Conservation (phyloP, 2,113 vertebrate genomes). For the Catagonus wagneri region DNA sequence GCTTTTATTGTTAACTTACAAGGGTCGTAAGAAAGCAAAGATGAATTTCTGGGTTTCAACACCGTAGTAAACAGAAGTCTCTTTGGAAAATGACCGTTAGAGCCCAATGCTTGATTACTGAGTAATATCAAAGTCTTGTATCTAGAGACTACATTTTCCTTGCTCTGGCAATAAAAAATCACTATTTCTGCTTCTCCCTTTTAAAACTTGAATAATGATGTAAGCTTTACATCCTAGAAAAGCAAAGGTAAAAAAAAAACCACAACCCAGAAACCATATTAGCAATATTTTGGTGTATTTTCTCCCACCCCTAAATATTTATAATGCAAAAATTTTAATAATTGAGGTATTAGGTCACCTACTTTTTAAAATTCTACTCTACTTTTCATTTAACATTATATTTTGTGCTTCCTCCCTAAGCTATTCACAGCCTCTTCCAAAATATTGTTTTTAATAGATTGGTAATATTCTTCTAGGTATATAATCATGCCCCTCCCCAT, state of each 20-base stretch:
- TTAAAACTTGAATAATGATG: neutral
- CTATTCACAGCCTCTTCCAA: neutral
- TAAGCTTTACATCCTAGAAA: neutral
- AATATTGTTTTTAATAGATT: neutral
- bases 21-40: neutral
- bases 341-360: neutral
- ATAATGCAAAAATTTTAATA: neutral
- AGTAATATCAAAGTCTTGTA: neutral
- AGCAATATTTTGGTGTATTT: neutral
- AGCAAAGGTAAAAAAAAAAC: neutral
- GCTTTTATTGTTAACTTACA: neutral
- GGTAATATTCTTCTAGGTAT: neutral
- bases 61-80: neutral
- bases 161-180: neutral
- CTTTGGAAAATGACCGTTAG: neutral
- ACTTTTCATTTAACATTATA: neutral
- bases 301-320: neutral
- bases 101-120: neutral
- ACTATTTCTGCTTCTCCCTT: neutral
- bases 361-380: neutral
- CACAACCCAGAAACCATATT: neutral
- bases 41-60: neutral
- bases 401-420: neutral
- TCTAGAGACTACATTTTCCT: neutral
- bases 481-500: neutral